Evolutionary conservation across 2,888 invertebrate species (phyloP).

Genomic region (Lymantria monacha): DNA sequence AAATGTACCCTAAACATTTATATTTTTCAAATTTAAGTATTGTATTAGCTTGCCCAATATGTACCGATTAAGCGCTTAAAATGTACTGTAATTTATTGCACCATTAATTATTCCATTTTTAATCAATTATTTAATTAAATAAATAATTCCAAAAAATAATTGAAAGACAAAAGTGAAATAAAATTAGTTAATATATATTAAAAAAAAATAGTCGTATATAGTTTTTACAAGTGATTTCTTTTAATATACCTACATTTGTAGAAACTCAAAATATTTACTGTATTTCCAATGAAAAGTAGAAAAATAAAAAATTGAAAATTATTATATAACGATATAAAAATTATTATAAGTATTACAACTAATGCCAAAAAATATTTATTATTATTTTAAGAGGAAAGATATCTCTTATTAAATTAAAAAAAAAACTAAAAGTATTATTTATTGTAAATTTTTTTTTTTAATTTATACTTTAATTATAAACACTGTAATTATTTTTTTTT

Average conservation of each 20-base stretch:
- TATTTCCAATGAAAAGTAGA: too few species aligned
- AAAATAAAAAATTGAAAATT: too few species aligned
- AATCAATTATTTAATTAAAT: not conserved
- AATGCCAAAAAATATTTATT: too few species aligned
- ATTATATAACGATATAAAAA: too few species aligned
- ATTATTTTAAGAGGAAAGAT: too few species aligned
- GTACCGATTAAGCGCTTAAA: constrained; percentile 14
- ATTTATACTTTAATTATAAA: too few species aligned
- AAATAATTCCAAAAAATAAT: constrained; percentile 29
- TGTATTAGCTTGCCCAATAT: not conserved
- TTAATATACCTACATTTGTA: constrained; percentile 16
- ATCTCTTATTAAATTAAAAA: too few species aligned
- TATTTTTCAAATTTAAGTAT: not conserved
- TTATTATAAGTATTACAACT: too few species aligned
- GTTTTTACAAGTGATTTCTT: constrained; percentile 26
- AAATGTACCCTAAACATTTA: not conserved
- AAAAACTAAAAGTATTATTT: too few species aligned
- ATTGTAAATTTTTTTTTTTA: too few species aligned
- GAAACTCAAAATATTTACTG: constrained; percentile 2
- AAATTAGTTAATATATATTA: constrained; percentile 52
- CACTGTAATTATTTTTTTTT: too few species aligned
- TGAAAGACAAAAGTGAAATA: constrained; percentile 81
- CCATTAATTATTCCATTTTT: constrained; percentile 1
- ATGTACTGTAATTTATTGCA: constrained; percentile 22
- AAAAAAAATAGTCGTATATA: constrained; percentile 36